Evolutionary conservation across 1,140 invertebrate species (phyloP).

Genomic region (Planococcus citri): DNA sequence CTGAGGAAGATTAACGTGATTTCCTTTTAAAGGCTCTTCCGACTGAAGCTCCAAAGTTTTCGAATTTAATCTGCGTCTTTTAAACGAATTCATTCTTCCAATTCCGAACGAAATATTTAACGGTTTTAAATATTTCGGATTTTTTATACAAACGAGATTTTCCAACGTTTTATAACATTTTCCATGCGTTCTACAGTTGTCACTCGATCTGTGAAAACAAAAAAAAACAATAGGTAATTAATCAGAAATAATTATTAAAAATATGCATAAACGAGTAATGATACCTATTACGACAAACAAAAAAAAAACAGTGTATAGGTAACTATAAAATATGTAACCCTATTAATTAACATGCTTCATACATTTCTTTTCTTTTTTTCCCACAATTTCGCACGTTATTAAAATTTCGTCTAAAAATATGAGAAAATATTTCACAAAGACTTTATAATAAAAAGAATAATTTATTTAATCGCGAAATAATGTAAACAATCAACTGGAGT

Average conservation of each 20-base stretch:
- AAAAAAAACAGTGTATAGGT: too few relatives aligned
- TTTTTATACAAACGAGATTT: neutral
- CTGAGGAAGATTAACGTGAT: conserved; percentile 38
- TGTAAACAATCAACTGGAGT: neutral
- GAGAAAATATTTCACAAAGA: neutral
- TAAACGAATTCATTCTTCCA: conserved; percentile 12
- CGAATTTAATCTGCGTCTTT: conserved; percentile 14
- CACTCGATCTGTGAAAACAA: neutral
- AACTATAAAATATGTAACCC: too few relatives aligned
- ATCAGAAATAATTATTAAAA: too few relatives aligned
- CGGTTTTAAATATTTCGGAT: neutral
- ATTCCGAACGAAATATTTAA: neutral
- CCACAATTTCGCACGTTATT: too few relatives aligned
- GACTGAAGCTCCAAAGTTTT: neutral
- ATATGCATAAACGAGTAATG: too few relatives aligned
- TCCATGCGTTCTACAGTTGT: neutral
- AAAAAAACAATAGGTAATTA: too few relatives aligned
- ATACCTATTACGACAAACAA: too few relatives aligned
- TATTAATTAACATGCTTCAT: too few relatives aligned
- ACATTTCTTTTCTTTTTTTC: too few relatives aligned
- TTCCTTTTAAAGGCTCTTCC: neutral
- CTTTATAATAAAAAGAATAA: neutral
- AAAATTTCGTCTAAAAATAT: too few relatives aligned
- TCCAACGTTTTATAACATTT: neutral
- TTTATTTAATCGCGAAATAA: neutral